Base-by-base conservation (phyloP, 2,113 vertebrate species). In the Propithecus coquereli region DNA sequence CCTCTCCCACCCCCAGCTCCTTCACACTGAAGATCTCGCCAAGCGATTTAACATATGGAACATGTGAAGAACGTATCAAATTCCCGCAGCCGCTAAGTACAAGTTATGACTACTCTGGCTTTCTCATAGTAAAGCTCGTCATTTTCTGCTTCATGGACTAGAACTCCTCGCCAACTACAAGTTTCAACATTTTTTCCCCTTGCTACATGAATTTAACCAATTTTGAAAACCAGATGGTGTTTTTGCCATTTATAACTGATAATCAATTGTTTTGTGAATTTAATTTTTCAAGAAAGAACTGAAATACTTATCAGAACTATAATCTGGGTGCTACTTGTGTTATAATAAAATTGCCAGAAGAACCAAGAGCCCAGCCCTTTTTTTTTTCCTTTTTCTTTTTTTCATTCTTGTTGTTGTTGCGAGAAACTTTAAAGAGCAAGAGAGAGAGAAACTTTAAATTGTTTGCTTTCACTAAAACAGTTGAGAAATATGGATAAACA, bases 251-350 rank as follows among this genome's bases (percentile, higher is more conserved):
- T 98, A 98, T 97, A 99, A 98, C 98, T 91, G 94, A 98, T 98
- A 98, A 98, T 98, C 98, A 96, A 98, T 98, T 98, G 98, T 98
- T 98, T 98, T 98, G 98, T 97, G 98, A 98, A 98, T 98, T 97
- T 98, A 97, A 97, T 98, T 97, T 98, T 98, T 97, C 90, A 97
- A 96, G 91, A 93, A 59, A 97, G 92, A 98, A 97, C 97, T 91
- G 97, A 97, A 98, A 98, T 96, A 96, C 97, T 98, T 97, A 84
- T 94, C 81, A 96, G 93, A 97, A 96, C 97, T 96, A 81, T 96
- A 95, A 85, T 97, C 97, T 97, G 98, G 71, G 94, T 57, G 22
- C n/a, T 4, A 4, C 90, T 96, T 91, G 95, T 96, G 94, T 94
- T 91, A 59, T 95, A 93, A 91, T 91, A 81, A 89, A 47, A 82